These are phyloP conservation scores for Polydrusus tereticollis DNA, from an alignment of 2,888 invertebrate genomes.

Conservation along the genomic window DNA sequence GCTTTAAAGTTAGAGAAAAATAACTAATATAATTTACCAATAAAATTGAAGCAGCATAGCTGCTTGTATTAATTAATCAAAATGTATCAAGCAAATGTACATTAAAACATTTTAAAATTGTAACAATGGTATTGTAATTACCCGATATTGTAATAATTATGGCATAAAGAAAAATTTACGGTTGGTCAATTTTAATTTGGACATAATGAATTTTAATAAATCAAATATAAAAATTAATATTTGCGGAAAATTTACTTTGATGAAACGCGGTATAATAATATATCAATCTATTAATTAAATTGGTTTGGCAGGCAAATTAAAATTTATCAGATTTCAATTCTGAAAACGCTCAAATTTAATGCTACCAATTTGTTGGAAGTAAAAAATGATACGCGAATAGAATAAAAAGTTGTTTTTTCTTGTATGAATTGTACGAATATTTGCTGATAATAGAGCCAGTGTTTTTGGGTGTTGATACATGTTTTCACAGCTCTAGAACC, in stretches of 20 bases:
- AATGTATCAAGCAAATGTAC: background rate
- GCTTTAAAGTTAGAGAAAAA: too few relatives aligned
- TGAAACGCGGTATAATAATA: conserved; percentile 24
- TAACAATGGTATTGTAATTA: background rate
- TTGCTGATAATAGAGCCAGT: background rate
- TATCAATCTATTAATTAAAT: conserved; percentile 35
- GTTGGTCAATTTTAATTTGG: conserved; percentile 15
- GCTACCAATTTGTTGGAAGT: conserved; percentile 21
- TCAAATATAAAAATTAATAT: conserved; percentile 31
- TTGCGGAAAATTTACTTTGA: conserved; percentile 31
- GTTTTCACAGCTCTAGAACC: too few relatives aligned
- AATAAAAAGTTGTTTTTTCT: background rate
- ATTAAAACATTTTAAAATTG: background rate
- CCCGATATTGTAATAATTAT: background rate
- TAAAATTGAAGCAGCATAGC: too few relatives aligned
- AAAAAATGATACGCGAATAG: conserved; percentile 12
- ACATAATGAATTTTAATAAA: conserved; percentile 20
- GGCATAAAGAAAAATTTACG: background rate
- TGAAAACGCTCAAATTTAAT: conserved; percentile 31
- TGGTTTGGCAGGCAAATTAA: conserved; percentile 28
- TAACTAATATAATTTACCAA: too few relatives aligned
- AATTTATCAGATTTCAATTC: conserved; percentile 32
- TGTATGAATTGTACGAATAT: background rate
- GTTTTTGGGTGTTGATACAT: too few relatives aligned
- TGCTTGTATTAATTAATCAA: too few relatives aligned